Percentiles rank a stretch among this genome's conserved stretches.
phyloP scores from a whole-genome alignment of 2,113 vertebrate species.

The Pygoscelis antarcticus region DNA sequence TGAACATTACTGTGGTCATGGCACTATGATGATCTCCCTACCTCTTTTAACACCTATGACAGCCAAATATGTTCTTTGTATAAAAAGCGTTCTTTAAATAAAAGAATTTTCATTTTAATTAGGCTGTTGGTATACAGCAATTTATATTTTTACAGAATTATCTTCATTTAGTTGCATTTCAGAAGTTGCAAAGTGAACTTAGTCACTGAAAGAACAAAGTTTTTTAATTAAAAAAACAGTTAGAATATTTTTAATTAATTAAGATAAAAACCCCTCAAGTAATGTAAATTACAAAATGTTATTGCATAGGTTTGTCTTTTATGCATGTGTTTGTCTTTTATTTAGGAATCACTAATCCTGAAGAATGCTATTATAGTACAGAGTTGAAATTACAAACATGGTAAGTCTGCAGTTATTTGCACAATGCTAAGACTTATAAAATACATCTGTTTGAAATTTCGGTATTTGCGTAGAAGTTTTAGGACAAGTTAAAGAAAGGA shows the following conservation, averaged over 20 bases:
- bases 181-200: neutral
- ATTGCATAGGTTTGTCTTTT: neutral
- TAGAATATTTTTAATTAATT: neutral
- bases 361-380: neutral
- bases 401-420: neutral
- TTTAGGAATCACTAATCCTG: neutral
- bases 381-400: neutral
- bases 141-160: neutral
- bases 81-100: neutral
- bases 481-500: neutral
- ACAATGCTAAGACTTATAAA: neutral
- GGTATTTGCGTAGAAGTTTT: neutral
- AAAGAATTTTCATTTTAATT: neutral
- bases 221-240: neutral
- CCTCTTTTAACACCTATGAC: neutral
- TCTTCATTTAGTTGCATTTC: neutral
- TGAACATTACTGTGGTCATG: neutral
- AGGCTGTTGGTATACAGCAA: neutral
- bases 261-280: neutral
- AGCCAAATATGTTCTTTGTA: constrained; percentile 11
- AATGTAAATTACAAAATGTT: neutral
- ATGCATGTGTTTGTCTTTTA: neutral
- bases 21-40: neutral
- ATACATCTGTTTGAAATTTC: neutral
- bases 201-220: neutral